phyloP scores from a whole-genome alignment of 2,888 invertebrate genomes.

The Seladonia tumulorum region DNA sequence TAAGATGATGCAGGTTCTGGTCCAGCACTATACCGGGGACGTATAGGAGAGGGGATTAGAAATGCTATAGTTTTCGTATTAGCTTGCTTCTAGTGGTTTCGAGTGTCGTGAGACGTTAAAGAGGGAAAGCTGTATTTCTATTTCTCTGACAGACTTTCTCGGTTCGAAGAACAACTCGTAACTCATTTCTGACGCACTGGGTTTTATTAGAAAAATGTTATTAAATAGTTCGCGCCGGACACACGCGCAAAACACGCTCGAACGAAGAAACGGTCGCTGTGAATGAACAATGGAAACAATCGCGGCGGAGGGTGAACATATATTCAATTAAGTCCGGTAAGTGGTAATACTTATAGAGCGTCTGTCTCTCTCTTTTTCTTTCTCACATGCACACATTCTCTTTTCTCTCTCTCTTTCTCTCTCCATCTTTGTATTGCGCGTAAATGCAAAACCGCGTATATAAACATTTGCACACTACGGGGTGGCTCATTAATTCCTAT shows the following conservation, averaged over 20 bases:
- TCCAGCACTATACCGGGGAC: too few relatives aligned
- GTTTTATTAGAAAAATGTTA: conserved; percentile 61
- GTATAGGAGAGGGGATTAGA: too few relatives aligned
- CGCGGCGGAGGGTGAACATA: background rate
- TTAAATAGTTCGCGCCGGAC: conserved; percentile 51
- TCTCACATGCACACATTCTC: background rate
- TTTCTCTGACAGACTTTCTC: background rate
- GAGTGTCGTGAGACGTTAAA: too few relatives aligned
- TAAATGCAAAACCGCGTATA: conserved; percentile 41
- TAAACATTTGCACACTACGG: conserved; percentile 55
- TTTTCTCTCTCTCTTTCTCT: background rate
- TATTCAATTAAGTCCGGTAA: conserved; percentile 32
- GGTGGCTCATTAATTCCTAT: conserved; percentile 8
- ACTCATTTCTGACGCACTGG: background rate
- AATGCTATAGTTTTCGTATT: too few relatives aligned
- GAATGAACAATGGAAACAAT: conserved; percentile 18
- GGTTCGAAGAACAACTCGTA: background rate
- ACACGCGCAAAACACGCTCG: conserved; percentile 29
- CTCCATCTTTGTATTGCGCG: background rate
- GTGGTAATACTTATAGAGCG: conserved; percentile 41
- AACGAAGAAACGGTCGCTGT: conserved; percentile 16
- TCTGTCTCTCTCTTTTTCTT: conserved; percentile 11
- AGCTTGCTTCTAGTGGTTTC: too few relatives aligned
- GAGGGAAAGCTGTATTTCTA: background rate
- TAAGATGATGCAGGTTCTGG: too few relatives aligned